phyloP scores from a whole-genome alignment of 2,888 invertebrate species.

The Falcaria lacertinaria region DNA sequence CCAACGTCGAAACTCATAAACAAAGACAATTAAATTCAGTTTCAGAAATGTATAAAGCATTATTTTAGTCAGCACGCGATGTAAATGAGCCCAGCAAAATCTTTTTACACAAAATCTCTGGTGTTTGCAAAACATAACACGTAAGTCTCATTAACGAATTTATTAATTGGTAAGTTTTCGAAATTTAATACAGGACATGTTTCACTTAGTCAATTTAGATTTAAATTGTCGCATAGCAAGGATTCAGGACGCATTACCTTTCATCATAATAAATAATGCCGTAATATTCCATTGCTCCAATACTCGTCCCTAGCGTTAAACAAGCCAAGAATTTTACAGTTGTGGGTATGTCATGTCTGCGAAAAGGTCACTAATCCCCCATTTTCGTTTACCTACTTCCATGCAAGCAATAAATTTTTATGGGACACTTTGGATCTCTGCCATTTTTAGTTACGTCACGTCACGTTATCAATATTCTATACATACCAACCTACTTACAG shows the following conservation, averaged over 20 bases:
- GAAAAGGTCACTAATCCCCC: constrained; percentile 32
- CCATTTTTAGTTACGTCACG: constrained; percentile 55
- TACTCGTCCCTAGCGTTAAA: too few species aligned
- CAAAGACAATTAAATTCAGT: constrained; percentile 20
- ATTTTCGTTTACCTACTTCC: constrained; percentile 44
- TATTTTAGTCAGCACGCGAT: neutral
- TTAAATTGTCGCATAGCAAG: too few species aligned
- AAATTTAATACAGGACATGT: too few species aligned
- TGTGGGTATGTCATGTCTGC: too few species aligned
- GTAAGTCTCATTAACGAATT: too few species aligned
- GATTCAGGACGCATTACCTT: too few species aligned
- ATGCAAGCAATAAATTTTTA: constrained; percentile 44
- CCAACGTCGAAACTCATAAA: constrained; percentile 28
- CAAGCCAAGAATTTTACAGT: constrained; percentile 16
- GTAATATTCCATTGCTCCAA: too few species aligned
- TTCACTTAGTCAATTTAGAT: too few species aligned
- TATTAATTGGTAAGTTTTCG: too few species aligned
- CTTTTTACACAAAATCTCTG: constrained; percentile 11
- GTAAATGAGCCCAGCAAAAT: neutral
- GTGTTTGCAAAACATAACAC: constrained; percentile 1
- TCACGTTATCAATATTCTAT: constrained; percentile 10
- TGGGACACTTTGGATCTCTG: constrained; percentile 49
- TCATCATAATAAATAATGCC: too few species aligned
- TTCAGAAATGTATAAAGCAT: neutral
- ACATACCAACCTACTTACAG: constrained; percentile 19